Percentiles rank a stretch among this genome's conserved stretches.
Evolutionary conservation across 2,113 vertebrate genomes (phyloP).

Genomic region (Galbula dea): DNA sequence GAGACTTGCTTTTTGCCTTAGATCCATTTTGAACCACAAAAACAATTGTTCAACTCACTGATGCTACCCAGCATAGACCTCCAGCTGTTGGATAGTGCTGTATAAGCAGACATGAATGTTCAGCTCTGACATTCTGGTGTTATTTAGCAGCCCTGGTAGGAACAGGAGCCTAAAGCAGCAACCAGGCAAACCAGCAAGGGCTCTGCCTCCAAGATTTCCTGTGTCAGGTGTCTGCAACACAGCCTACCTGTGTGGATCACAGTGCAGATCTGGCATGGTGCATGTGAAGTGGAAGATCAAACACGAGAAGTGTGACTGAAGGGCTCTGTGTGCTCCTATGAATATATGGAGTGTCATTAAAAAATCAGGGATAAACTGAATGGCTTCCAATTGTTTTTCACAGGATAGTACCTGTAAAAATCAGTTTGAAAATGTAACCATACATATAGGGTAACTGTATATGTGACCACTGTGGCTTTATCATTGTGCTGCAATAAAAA

Average conservation of each 20-base stretch:
- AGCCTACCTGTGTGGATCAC: not conserved
- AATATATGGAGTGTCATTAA: not conserved
- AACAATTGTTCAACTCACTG: not conserved
- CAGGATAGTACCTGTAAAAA: not conserved
- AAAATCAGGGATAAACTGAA: not conserved
- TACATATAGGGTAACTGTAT: not conserved
- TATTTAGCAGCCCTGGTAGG: not conserved
- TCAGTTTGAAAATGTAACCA: not conserved
- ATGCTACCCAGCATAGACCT: not conserved
- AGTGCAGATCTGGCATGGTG: not conserved
- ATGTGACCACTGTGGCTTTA: not conserved
- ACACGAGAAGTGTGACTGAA: not conserved
- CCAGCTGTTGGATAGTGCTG: not conserved
- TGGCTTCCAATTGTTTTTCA: not conserved
- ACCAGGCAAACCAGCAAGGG: not conserved
- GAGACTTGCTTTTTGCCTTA: not conserved
- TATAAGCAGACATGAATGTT: rapidly evolving
- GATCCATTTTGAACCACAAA: not conserved
- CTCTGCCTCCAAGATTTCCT: not conserved
- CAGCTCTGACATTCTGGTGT: not conserved
- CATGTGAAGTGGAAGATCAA: not conserved
- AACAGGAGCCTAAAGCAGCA: not conserved
- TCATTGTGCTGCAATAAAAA: not conserved
- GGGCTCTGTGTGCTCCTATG: not conserved
- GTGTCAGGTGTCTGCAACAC: rapidly evolving